phyloP scores from a whole-genome alignment of 2,888 invertebrate genomes.

The Penaeus monodon region DNA sequence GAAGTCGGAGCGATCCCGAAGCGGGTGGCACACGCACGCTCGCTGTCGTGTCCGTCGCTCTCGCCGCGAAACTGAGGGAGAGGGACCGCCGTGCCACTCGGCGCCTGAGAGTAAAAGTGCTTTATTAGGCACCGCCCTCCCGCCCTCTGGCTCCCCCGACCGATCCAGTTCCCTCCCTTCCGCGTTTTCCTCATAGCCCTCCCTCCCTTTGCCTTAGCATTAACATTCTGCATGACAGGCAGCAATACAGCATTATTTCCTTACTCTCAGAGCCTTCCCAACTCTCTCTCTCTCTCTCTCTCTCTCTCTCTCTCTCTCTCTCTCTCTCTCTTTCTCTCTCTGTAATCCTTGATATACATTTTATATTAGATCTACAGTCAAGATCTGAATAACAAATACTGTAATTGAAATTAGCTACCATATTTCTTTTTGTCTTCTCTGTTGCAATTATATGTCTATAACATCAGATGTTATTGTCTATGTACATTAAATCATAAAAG shows the following conservation, averaged over 20 bases:
- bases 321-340: constrained; percentile 24
- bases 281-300: background rate
- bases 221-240: background rate
- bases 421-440: too few species aligned
- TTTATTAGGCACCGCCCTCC: background rate
- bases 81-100: background rate
- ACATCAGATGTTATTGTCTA: too few species aligned
- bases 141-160: constrained; percentile 14
- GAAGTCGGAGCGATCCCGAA: too few species aligned
- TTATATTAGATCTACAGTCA: too few species aligned
- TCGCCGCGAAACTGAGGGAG: background rate
- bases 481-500: too few species aligned
- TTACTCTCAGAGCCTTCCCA: background rate
- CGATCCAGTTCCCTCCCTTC: background rate
- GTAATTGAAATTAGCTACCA: too few species aligned
- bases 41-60: too few species aligned
- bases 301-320: constrained; percentile 7
- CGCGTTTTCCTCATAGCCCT: background rate
- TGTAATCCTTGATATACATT: background rate
- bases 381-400: too few species aligned
- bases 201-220: background rate
- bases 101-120: background rate
- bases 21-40: too few species aligned
- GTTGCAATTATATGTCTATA: too few species aligned
- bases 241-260: background rate